Conservation (phyloP, 2,888 invertebrate species). For the Physocephala rufipes region DNA sequence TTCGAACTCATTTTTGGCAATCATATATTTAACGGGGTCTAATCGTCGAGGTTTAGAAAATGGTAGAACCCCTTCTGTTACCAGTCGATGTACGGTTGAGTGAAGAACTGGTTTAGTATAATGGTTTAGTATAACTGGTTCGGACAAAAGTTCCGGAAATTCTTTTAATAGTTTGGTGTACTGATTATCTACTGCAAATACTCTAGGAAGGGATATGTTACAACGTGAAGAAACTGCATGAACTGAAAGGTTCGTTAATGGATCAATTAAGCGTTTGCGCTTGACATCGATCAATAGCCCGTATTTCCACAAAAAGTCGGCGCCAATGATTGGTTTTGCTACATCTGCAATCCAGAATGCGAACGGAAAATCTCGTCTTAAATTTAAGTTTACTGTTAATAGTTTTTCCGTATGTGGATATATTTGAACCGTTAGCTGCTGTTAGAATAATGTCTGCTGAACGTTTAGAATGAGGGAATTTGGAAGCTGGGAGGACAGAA, state of each 20-base stretch:
- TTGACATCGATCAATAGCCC: constrained; percentile 21
- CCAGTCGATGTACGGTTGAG: constrained; percentile 19
- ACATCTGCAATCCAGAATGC: constrained; percentile 26
- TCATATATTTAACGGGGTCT: background rate
- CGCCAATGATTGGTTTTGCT: constrained; percentile 28
- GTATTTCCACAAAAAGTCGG: constrained; percentile 30
- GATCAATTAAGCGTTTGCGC: constrained; percentile 8
- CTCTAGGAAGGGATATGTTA: constrained; percentile 15
- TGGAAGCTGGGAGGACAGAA: constrained; percentile 3
- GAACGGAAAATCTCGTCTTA: background rate
- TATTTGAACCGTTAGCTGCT: constrained; percentile 14
- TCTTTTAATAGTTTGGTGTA: constrained; percentile 17
- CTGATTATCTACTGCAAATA: constrained; percentile 16
- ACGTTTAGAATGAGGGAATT: background rate
- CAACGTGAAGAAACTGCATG: background rate
- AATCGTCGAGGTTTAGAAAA: constrained; percentile 24
- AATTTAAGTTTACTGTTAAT: background rate
- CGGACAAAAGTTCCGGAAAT: background rate
- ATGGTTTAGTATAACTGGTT: too few relatives aligned
- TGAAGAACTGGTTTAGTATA: constrained; percentile 21
- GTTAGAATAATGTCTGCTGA: background rate
- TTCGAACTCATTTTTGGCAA: constrained; percentile 22
- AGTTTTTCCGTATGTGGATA: constrained; percentile 8
- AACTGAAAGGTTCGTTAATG: constrained; percentile 17
- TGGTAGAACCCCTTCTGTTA: constrained; percentile 11